A percentile compares a stretch with the other conserved stretches of the same genome.
These are phyloP conservation scores for Myiozetetes cayanensis DNA, from an alignment of 2,113 vertebrate genomes.

Conservation along the genomic window DNA sequence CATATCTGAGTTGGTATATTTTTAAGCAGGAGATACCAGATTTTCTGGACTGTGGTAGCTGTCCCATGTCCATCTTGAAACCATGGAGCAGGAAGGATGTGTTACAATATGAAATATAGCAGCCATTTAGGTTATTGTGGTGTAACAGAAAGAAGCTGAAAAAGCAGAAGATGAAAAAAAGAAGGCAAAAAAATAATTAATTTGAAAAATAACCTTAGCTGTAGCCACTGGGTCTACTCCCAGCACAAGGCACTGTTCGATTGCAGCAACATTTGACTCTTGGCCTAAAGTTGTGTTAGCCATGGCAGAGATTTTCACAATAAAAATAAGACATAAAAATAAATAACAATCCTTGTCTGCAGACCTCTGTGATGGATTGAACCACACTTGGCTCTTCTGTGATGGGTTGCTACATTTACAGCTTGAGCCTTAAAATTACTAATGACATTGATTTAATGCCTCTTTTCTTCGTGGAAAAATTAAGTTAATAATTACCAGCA, in stretches of 20 bases:
- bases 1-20: not conserved
- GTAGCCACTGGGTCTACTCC: not conserved
- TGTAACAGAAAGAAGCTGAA: not conserved
- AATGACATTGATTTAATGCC: constrained; percentile 36
- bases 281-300: not conserved
- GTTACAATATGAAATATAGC: not conserved
- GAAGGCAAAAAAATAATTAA: not conserved
- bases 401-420: not conserved
- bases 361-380: not conserved
- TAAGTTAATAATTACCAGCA: constrained; percentile 36
- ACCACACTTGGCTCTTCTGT: not conserved
- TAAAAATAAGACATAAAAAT: constrained; percentile 13
- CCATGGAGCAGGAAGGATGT: not conserved
- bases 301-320: not conserved
- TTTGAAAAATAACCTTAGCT: not conserved
- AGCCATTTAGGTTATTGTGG: not conserved
- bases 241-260: not conserved
- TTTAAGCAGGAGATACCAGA: not conserved
- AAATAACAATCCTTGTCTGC: not conserved
- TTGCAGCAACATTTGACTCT: not conserved
- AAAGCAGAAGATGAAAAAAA: not conserved
- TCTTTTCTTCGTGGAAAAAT: constrained; percentile 34
- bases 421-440: not conserved
- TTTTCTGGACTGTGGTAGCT: not conserved
- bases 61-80: not conserved